Conservation (phyloP, 2,888 invertebrate species). For the Machimus rusticus region DNA sequence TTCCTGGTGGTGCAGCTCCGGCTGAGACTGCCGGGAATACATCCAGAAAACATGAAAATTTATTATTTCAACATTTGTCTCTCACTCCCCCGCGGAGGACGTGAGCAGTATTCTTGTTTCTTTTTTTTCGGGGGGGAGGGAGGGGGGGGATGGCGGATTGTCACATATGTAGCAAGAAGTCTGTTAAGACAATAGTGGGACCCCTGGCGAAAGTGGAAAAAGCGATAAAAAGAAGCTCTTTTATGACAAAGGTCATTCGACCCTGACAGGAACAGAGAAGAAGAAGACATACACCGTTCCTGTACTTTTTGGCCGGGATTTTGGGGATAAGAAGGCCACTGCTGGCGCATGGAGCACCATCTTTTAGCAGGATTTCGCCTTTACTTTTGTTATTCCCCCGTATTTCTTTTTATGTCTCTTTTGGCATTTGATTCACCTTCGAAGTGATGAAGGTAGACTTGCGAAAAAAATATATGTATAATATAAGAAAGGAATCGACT, state of each 20-base stretch:
- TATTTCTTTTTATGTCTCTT: background rate
- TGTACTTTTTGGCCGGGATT: background rate
- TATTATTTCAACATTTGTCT: constrained; percentile 19
- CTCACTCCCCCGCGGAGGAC: background rate
- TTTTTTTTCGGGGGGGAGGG: too few species aligned
- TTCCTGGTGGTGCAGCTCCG: constrained; percentile 4
- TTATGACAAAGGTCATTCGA: constrained; percentile 31
- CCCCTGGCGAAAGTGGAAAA: background rate
- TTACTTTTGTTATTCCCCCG: constrained; percentile 3
- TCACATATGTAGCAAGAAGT: background rate
- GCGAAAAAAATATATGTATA: background rate
- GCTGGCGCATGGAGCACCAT: background rate
- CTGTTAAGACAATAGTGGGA: background rate
- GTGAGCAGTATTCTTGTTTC: background rate
- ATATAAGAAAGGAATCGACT: background rate
- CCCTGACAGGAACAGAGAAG: constrained; percentile 11
- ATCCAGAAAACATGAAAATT: constrained; percentile 11
- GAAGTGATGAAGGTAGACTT: constrained; percentile 35
- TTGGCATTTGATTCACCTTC: constrained; percentile 29
- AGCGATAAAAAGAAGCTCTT: constrained; percentile 1
- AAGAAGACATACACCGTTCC: background rate
- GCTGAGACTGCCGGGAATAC: background rate
- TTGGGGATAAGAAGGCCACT: background rate
- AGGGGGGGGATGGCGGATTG: background rate
- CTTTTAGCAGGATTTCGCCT: background rate